Base-by-base conservation (phyloP, 2,888 invertebrate species). In the Drosophila pseudotakahashii region DNA sequence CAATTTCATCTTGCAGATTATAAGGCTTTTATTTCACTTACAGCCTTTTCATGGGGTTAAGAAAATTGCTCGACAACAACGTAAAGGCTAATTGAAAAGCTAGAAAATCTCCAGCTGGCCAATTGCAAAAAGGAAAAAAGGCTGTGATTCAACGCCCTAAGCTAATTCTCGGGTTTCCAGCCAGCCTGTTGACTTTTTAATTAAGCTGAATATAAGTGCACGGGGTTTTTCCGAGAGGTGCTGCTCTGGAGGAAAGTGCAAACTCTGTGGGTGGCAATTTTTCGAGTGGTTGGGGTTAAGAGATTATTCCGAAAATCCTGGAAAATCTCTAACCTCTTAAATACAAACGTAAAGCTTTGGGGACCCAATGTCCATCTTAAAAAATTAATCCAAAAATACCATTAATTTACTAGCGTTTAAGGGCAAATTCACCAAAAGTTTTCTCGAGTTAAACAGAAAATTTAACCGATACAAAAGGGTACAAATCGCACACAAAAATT, bases 101-200 rank as follows among this genome's bases (percentile, higher is more conserved):
- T 41, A 7, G 16, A 53, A 41, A 39, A 30, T 26, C 14, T 14
- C 7, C 48, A 6, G 19, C 45, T 16, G 47, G 45, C 11, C 37
- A 57, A 42, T 41, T 42, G 41, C 30, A 16, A 47, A 19, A 37
- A 3, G 3, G 63, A 37, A 54, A 54, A 26, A 26, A 26, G 48
- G n/a, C 62, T 39, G 41, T 19, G 62, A 68, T 66, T 67, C 51
- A 34, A 34, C 7, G 16, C 41, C 39, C 9, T 16, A 7, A 14
- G 36, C 13, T 5, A 16, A 37, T 13, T 57, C 36, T 7, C 16
- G n/a, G 41, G 42, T 30, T 26, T 44, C 32, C 30, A 41, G 53
- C 39, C 16, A 60, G 55, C 48, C 34, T 45, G 50, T 73, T 66
- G 70, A 66, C 66, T 68, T 75, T 59, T 73, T 62, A 68, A 75